A percentile compares a stretch with the other conserved stretches of the same genome.
These are phyloP conservation scores for Elephas maximus DNA, from an alignment of 2,113 vertebrate genomes.

Conservation along the genomic window DNA sequence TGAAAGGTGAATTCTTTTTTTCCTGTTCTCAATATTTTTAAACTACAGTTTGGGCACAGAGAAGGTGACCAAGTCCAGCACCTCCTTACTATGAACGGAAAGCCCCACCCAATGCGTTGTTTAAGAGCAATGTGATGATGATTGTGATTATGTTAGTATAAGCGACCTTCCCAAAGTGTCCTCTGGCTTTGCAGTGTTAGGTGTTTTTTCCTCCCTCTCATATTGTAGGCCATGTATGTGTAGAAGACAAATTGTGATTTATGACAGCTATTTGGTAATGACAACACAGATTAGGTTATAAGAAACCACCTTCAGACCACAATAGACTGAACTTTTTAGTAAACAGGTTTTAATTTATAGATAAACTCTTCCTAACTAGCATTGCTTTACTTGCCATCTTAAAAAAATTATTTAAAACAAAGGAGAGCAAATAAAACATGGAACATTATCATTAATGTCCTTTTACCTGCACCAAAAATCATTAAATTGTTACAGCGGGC, in stretches of 20 bases:
- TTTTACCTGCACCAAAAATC: constrained; percentile 33
- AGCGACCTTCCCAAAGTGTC: constrained; percentile 42
- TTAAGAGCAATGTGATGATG: background rate
- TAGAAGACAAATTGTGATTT: constrained; percentile 82
- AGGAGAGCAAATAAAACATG: constrained; percentile 37
- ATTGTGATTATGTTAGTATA: background rate
- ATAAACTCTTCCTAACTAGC: constrained; percentile 61
- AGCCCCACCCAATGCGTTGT: background rate
- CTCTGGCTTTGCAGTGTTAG: constrained; percentile 69
- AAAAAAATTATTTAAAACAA: background rate
- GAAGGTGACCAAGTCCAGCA: background rate
- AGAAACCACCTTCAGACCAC: constrained; percentile 77
- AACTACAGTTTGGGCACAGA: background rate
- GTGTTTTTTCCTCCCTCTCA: constrained; percentile 51
- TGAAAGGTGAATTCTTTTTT: background rate
- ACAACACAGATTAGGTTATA: constrained; percentile 81
- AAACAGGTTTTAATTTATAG: constrained; percentile 58
- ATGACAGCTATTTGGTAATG: constrained; percentile 81
- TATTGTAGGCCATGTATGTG: constrained; percentile 72
- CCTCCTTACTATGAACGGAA: background rate
- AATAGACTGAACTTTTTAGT: constrained; percentile 61
- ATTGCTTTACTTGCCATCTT: constrained; percentile 44
- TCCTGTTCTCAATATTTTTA: background rate
- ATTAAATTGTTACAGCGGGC: constrained; percentile 43
- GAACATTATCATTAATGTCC: background rate